These are phyloP conservation scores for Galeopsomyia nigrocyanea DNA, from an alignment of 2,888 invertebrate genomes.

Conservation along the genomic window DNA sequence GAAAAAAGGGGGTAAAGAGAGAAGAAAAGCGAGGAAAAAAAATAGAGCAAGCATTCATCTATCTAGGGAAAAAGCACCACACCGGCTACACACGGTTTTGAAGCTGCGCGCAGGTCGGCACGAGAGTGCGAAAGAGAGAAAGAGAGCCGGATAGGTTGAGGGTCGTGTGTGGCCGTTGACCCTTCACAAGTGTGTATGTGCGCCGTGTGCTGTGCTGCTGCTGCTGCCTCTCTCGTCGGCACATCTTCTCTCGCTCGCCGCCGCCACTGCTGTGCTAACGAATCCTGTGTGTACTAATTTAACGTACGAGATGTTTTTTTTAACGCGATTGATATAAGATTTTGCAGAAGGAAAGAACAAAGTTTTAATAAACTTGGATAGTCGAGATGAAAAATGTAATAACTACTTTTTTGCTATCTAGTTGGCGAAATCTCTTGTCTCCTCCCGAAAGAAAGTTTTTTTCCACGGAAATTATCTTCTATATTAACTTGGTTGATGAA, in stretches of 20 bases:
- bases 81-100: neutral
- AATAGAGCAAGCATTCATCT: conserved; percentile 6
- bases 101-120: conserved; percentile 7
- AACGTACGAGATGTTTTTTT: too few species aligned
- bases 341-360: too few species aligned
- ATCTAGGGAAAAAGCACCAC: neutral
- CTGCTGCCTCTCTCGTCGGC: neutral
- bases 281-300: neutral
- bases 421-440: too few species aligned
- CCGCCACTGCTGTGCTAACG: neutral
- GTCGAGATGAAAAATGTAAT: too few species aligned
- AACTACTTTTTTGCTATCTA: too few species aligned
- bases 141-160: conserved; percentile 61
- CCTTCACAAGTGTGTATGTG: conserved; percentile 50
- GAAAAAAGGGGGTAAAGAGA: neutral
- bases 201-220: neutral
- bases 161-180: conserved; percentile 67
- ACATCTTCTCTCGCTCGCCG: conserved; percentile 14
- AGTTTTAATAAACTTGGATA: too few species aligned
- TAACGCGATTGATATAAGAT: too few species aligned
- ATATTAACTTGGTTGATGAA: neutral
- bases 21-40: neutral
- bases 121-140: conserved; percentile 7
- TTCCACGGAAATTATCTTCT: neutral
- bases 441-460: neutral